Conservation (phyloP, 2,113 vertebrate genomes). For the Conger conger region DNA sequence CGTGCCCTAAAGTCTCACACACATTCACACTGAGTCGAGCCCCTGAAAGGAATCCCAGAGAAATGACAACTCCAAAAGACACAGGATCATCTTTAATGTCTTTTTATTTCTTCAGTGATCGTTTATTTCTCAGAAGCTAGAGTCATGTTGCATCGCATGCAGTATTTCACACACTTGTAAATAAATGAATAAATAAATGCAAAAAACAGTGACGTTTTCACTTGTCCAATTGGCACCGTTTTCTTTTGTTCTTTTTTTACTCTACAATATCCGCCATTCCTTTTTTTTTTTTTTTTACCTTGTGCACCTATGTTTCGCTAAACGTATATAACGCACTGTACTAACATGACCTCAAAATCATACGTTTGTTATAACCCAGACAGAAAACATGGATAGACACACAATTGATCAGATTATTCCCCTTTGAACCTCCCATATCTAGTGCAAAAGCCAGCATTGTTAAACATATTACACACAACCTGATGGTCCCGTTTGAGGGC, state of each 20-base stretch:
- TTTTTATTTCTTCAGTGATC: slow-evolving; percentile 48
- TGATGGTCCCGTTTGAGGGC: neutral
- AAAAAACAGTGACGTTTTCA: slow-evolving; percentile 40
- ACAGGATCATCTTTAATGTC: slow-evolving; percentile 68
- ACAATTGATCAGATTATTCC: neutral
- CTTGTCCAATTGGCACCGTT: slow-evolving; percentile 7
- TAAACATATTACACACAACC: neutral
- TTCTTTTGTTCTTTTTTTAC: neutral
- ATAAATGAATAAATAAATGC: slow-evolving; percentile 48
- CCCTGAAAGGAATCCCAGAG: neutral
- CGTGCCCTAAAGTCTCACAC: too few relatives aligned
- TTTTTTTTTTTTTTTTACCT: neutral
- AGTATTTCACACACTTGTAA: slow-evolving; percentile 60
- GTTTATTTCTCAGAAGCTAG: slow-evolving; percentile 57
- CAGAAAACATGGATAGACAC: slow-evolving; percentile 14
- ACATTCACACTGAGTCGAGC: too few relatives aligned
- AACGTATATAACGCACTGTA: slow-evolving; percentile 6
- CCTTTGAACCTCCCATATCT: neutral
- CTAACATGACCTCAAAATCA: neutral
- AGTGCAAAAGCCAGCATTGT: slow-evolving; percentile 9
- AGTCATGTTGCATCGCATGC: slow-evolving; percentile 65
- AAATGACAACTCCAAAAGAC: slow-evolving; percentile 23
- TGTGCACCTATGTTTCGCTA: neutral
- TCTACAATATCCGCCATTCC: slow-evolving; percentile 23
- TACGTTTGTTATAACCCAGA: slow-evolving; percentile 6